Base-by-base conservation (phyloP, 2,113 vertebrate species). In the Trachemys scripta region DNA sequence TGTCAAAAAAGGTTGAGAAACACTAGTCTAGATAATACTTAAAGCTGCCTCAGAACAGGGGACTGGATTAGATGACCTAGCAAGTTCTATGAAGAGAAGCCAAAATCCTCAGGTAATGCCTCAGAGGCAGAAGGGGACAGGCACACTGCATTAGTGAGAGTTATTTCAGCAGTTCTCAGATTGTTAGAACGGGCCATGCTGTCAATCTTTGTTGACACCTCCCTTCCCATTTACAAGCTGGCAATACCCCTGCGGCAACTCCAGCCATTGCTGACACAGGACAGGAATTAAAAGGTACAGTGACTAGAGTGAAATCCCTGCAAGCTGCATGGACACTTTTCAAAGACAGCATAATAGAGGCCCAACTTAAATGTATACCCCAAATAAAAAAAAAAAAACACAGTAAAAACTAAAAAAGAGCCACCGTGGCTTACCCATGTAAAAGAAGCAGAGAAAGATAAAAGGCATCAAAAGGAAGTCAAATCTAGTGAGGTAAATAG, bases 81-180 rank as follows among this genome's bases (percentile, higher is more conserved):
- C 16, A n/a, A 69, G 35, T 69, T n/a, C 65, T 69, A 19, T n/a
- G 29, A 69, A 69, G 20, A 69, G 17, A 69, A 69, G 65, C 79
- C 89, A 90, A 90, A 88, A 53, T 90, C 42, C 78, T 62, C 93
- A 84, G 85, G 59, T 93, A 93, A 84, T 85, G 96, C 50, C 91
- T 84, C 56, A 82, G 92, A 53, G 87, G 90, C 85, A 53, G 38
- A 81, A 90, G 88, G 89, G 87, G 80, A 88, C 94, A 69, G 89
- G 87, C 94, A 59, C 78, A 82, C 10, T 45, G 59, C 54, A 13
- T 49, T 72, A 6, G 53, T 89, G 94, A 90, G 69, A 89, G 87
- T 38, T 91, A 90, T 2, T 80, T 85, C 85, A 87, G 53, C 90
- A 82, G 47, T 38, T 81, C 65, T 86, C 78, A 92, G 79, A 35